phyloP scores from a whole-genome alignment of 1,140 invertebrate genomes.

The Euwallacea similis region DNA sequence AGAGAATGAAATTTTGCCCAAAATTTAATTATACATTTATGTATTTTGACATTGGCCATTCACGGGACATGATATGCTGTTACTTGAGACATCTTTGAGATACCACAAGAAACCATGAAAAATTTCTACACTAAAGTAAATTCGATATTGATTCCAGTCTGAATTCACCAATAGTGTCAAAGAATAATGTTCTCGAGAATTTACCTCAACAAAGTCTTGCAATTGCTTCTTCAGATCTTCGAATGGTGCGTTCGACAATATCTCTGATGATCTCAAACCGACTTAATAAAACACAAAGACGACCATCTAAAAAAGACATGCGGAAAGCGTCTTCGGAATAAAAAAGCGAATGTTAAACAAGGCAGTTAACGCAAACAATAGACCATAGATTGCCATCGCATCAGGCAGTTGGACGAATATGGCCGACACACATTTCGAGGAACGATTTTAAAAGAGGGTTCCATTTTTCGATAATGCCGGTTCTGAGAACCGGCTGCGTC shows the following conservation, averaged over 20 bases:
- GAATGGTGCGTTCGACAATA: too few relatives aligned
- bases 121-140: too few relatives aligned
- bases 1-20: too few relatives aligned
- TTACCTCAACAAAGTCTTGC: too few relatives aligned
- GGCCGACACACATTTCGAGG: slow-evolving; percentile 13
- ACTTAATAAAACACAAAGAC: neutral
- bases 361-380: slow-evolving; percentile 14
- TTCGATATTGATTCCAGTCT: too few relatives aligned
- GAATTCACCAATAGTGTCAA: neutral
- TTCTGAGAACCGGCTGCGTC: slow-evolving; percentile 10
- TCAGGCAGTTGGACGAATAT: slow-evolving; percentile 10
- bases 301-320: neutral
- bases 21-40: too few relatives aligned
- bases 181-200: neutral
- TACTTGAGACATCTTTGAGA: too few relatives aligned
- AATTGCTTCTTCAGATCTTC: too few relatives aligned
- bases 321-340: neutral
- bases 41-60: too few relatives aligned
- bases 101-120: too few relatives aligned
- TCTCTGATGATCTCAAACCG: too few relatives aligned
- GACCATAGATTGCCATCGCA: slow-evolving; percentile 18
- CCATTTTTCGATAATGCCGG: slow-evolving; percentile 22
- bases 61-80: too few relatives aligned
- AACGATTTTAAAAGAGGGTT: slow-evolving; percentile 22
- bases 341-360: slow-evolving; percentile 11